These are phyloP conservation scores for Engystomops pustulosus DNA, from an alignment of 2,113 vertebrate species.

Conservation along the genomic window DNA sequence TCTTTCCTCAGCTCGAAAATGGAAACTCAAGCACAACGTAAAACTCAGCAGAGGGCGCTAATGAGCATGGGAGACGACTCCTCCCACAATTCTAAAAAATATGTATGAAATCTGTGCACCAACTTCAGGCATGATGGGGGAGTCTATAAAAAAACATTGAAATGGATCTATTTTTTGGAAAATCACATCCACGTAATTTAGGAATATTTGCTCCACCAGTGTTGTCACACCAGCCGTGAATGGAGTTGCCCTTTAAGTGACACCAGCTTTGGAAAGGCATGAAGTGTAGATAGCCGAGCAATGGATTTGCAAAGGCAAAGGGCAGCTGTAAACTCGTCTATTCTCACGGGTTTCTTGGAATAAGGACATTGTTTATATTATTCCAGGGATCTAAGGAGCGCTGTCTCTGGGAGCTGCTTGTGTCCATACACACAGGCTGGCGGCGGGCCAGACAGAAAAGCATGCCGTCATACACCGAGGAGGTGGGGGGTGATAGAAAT, in stretches of 20 bases:
- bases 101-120: too few relatives aligned
- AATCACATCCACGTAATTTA: too few relatives aligned
- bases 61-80: too few relatives aligned
- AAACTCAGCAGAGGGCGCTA: too few relatives aligned
- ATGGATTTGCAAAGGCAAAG: neutral
- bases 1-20: too few relatives aligned
- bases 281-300: neutral
- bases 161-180: too few relatives aligned
- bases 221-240: neutral
- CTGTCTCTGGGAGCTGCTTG: conserved; percentile 8
- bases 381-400: conserved; percentile 12
- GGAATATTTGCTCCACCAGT: too few relatives aligned
- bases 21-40: too few relatives aligned
- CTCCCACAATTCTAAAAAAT: too few relatives aligned
- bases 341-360: conserved; percentile 23
- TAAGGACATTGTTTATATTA: conserved; percentile 23
- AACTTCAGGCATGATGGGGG: too few relatives aligned
- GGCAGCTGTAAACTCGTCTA: conserved; percentile 20
- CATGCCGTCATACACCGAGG: conserved; percentile 31
- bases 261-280: neutral
- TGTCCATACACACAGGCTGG: conserved; percentile 43
- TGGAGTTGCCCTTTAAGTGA: neutral
- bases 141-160: too few relatives aligned
- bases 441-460: neutral
- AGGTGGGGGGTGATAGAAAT: neutral